These are phyloP conservation scores for Torymus texanus DNA, from an alignment of 2,888 invertebrate genomes.

Conservation along the genomic window DNA sequence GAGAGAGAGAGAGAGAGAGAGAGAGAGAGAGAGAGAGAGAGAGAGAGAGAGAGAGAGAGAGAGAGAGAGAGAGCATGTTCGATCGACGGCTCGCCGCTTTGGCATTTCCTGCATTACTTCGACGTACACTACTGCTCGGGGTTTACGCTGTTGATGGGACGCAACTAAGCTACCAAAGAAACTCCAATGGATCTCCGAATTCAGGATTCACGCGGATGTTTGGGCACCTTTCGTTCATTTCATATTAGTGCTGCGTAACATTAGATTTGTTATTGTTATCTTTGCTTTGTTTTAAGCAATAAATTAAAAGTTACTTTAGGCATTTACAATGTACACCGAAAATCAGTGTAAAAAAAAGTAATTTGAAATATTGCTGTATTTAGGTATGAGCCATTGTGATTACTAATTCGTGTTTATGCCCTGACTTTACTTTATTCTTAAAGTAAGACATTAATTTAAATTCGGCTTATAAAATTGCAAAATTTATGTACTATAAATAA, in stretches of 20 bases:
- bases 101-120: slow-evolving; percentile 39
- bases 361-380: background rate
- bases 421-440: too few species aligned
- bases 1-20: slow-evolving; percentile 14
- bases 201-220: slow-evolving; percentile 6
- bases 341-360: background rate
- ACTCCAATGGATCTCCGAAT: slow-evolving; percentile 42
- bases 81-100: slow-evolving; percentile 38
- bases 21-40: too few species aligned
- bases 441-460: background rate
- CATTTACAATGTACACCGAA: background rate
- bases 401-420: too few species aligned
- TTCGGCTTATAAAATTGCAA: background rate
- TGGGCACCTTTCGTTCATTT: slow-evolving; percentile 33
- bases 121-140: slow-evolving; percentile 11
- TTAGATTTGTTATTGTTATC: slow-evolving; percentile 6
- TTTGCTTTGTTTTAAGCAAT: slow-evolving; percentile 22
- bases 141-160: slow-evolving; percentile 32
- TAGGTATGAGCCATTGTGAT: too few species aligned
- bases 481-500: background rate
- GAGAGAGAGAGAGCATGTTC: slow-evolving; percentile 45
- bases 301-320: slow-evolving; percentile 10
- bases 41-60: slow-evolving; percentile 8
- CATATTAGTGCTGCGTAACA: background rate
- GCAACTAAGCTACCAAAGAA: slow-evolving; percentile 52